Evolutionary conservation across 1,140 invertebrate species (phyloP).

Genomic region (Cardiocondyla obscurior): DNA sequence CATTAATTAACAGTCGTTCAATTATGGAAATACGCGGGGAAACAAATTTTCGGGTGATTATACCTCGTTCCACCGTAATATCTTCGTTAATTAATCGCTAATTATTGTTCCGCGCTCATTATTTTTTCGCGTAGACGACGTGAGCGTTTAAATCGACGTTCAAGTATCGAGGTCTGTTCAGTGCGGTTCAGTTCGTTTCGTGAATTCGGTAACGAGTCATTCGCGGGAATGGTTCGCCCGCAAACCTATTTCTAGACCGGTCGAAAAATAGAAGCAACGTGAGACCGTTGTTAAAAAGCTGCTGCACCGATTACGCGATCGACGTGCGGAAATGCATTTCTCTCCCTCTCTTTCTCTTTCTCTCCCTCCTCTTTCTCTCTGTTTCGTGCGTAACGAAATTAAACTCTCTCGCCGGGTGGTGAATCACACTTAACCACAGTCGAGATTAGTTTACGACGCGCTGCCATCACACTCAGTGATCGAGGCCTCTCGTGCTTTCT

Average conservation of each 20-base stretch:
- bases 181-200: background rate
- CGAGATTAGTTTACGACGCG: constrained; percentile 63
- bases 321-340: constrained; percentile 28
- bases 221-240: background rate
- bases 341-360: constrained; percentile 2
- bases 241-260: constrained; percentile 38
- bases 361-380: background rate
- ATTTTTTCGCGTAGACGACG: background rate
- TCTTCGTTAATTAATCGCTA: background rate
- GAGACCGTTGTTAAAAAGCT: constrained; percentile 22
- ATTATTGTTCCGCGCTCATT: background rate
- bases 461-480: constrained; percentile 45
- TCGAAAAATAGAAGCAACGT: constrained; percentile 43
- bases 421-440: constrained; percentile 33
- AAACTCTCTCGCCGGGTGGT: constrained; percentile 30
- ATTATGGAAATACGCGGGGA: background rate
- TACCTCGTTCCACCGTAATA: background rate
- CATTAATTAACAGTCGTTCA: background rate
- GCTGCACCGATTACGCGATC: constrained; percentile 37
- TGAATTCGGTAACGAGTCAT: constrained; percentile 2
- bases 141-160: background rate
- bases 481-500: background rate
- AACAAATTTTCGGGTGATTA: background rate
- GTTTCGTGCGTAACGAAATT: constrained; percentile 47
- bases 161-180: background rate